Percentiles rank a stretch among this genome's conserved stretches.
phyloP scores from a whole-genome alignment of 1,140 invertebrate species.

The Magallana gigas region DNA sequence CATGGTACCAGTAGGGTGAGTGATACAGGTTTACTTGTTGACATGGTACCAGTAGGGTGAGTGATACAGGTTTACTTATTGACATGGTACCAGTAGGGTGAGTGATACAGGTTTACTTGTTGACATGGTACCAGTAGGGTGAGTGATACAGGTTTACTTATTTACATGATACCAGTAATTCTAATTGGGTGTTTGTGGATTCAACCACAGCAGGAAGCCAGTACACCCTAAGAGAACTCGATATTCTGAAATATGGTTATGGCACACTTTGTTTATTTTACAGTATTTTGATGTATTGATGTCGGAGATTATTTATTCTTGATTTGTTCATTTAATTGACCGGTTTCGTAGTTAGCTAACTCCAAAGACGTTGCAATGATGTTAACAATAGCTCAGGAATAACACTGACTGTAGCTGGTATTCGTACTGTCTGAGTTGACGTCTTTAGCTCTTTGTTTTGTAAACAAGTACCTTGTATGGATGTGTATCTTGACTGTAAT shows the following conservation, averaged over 20 bases:
- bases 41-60: slow-evolving; percentile 82
- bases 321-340: too few relatives aligned
- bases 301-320: too few relatives aligned
- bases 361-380: not conserved
- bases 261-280: too few relatives aligned
- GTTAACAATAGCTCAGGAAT: not conserved
- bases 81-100: slow-evolving; percentile 82
- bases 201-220: too few relatives aligned
- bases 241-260: too few relatives aligned
- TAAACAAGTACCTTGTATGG: too few relatives aligned
- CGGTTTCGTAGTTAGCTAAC: too few relatives aligned
- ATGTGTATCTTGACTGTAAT: too few relatives aligned
- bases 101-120: slow-evolving; percentile 66
- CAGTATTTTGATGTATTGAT: too few relatives aligned
- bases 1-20: slow-evolving; percentile 83
- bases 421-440: slow-evolving; percentile 3
- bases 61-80: slow-evolving; percentile 55
- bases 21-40: slow-evolving; percentile 27
- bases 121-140: slow-evolving; percentile 81
- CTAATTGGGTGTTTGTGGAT: too few relatives aligned
- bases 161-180: too few relatives aligned
- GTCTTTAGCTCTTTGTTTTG: not conserved
- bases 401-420: not conserved
- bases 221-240: too few relatives aligned
- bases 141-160: slow-evolving; percentile 72